Conservation (phyloP, 2,888 invertebrate species). For the Metallyticus violacea region DNA sequence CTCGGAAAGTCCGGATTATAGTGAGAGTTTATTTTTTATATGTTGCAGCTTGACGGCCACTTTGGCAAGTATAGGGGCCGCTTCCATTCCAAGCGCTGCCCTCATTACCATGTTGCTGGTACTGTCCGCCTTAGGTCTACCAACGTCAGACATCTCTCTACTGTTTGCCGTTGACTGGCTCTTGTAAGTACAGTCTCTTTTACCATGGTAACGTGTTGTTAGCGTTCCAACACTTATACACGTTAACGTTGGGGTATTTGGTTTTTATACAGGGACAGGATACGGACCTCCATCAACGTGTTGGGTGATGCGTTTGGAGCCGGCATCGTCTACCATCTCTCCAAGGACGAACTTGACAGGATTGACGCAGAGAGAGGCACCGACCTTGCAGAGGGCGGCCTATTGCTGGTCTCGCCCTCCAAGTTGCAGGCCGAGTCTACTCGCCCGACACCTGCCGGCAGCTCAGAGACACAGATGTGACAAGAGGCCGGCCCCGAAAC, state of each 20-base stretch:
- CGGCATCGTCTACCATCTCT: slow-evolving; percentile 52
- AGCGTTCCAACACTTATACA: no score
- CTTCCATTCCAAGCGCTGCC: slow-evolving; percentile 64
- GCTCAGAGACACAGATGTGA: slow-evolving; percentile 25
- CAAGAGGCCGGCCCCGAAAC: neutral
- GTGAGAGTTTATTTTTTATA: no score
- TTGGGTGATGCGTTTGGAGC: slow-evolving; percentile 55
- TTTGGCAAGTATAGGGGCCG: slow-evolving; percentile 63
- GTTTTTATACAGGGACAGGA: slow-evolving; percentile 39
- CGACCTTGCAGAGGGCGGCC: slow-evolving; percentile 16
- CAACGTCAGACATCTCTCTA: slow-evolving; percentile 60
- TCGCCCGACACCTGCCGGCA: slow-evolving; percentile 24
- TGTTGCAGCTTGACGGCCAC: slow-evolving; percentile 59
- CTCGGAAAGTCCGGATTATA: no score
- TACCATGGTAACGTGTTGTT: neutral
- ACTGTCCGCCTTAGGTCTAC: slow-evolving; percentile 60
- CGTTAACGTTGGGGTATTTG: no score
- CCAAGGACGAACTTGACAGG: slow-evolving; percentile 38
- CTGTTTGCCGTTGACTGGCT: slow-evolving; percentile 67
- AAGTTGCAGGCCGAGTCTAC: neutral
- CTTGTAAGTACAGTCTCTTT: slow-evolving; percentile 48
- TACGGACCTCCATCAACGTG: slow-evolving; percentile 56
- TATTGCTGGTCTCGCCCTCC: neutral
- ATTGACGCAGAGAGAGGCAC: slow-evolving; percentile 29
- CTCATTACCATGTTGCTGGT: slow-evolving; percentile 66